Base-by-base conservation (phyloP, 1,140 invertebrate species). In the Meloidogyne hapla region DNA sequence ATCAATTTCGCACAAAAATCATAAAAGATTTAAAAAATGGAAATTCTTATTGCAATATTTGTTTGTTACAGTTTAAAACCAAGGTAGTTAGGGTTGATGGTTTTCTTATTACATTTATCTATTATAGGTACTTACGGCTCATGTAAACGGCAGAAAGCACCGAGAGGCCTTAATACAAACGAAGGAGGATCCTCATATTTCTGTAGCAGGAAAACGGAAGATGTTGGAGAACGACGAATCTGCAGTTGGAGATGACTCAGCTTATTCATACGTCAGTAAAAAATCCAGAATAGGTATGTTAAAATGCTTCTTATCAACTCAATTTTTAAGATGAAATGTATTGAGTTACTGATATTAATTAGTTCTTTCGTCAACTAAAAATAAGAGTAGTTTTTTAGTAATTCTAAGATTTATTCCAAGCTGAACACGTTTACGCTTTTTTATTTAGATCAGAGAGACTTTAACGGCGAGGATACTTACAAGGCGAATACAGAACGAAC, bases 21-120 rank as follows among this genome's bases (percentile, higher is more conserved):
- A 28, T 76, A 40, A 63, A 75, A 66, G 77, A 78, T 40, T 61
- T 78, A 15, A 78, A 78, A 40, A 80, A 78, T 80, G 77, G 77
- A 15, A 42, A 42, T 48, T 78, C 28, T 62, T 64, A 80, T 13
- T 78, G 77, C 75, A 61, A 56, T 15, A 21, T 78, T 18, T 78
- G 77, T 40, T 79, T 66, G 26, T 40, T 62, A 42, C 77, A 78
- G 26, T 21, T 78, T 62, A 78, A 78, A 28, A 64, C 63, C 1
- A 78, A 78, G 38, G 67, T 80, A 9, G 26, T 6, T 28, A 18
- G 2, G n/a, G n/a, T n/a, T 56, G 8, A 18, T 13, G 12, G 21
- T 2, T 5, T 10, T 6, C 15, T 5, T 10, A 62, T 3, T 28
- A 26, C 23, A 23, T 26, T 28, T 25, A 62, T 70, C 38, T 56